Percentiles rank a stretch among this genome's conserved stretches.
Conservation (phyloP, 2,888 invertebrate genomes). For the Peribatodes rhomboidaria region DNA sequence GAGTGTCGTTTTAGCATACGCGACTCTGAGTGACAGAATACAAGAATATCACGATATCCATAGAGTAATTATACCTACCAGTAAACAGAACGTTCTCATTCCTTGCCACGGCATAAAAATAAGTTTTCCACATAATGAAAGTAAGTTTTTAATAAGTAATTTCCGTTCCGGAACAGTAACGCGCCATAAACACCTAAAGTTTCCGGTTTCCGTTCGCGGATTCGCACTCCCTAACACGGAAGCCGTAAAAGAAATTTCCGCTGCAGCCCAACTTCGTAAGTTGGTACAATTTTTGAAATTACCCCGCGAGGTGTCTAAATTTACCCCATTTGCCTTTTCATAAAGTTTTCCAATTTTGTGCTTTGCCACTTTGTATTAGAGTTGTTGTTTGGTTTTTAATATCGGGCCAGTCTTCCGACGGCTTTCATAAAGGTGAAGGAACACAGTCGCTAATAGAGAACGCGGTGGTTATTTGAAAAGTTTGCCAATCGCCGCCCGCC, state of each 20-base stretch:
- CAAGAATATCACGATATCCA: too few species aligned
- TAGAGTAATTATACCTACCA: too few species aligned
- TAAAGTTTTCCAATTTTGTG: slow-evolving; percentile 46
- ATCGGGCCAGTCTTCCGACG: slow-evolving; percentile 24
- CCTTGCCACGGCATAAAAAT: too few species aligned
- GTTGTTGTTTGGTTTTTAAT: slow-evolving; percentile 33
- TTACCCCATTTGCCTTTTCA: slow-evolving; percentile 49
- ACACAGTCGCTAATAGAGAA: slow-evolving; percentile 62
- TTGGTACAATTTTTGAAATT: slow-evolving; percentile 59
- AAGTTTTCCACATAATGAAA: not conserved
- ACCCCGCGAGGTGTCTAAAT: slow-evolving; percentile 46
- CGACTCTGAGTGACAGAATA: too few species aligned
- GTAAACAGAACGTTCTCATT: too few species aligned
- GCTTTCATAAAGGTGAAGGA: slow-evolving; percentile 35
- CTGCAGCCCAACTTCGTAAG: slow-evolving; percentile 33
- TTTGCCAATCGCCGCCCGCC: slow-evolving; percentile 52
- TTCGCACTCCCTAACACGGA: slow-evolving; percentile 6
- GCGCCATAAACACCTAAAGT: slow-evolving; percentile 24
- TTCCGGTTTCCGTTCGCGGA: slow-evolving; percentile 11
- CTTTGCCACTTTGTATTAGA: slow-evolving; percentile 42
- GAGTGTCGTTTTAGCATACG: too few species aligned
- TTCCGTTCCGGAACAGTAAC: slow-evolving; percentile 14
- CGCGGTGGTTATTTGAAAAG: slow-evolving; percentile 65
- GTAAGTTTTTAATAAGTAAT: slow-evolving; percentile 28
- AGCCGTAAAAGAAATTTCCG: slow-evolving; percentile 33